Percentiles rank a stretch among this genome's conserved stretches.
Evolutionary conservation across 2,113 vertebrate species (phyloP).

Genomic region (Acanthisitta chloris): DNA sequence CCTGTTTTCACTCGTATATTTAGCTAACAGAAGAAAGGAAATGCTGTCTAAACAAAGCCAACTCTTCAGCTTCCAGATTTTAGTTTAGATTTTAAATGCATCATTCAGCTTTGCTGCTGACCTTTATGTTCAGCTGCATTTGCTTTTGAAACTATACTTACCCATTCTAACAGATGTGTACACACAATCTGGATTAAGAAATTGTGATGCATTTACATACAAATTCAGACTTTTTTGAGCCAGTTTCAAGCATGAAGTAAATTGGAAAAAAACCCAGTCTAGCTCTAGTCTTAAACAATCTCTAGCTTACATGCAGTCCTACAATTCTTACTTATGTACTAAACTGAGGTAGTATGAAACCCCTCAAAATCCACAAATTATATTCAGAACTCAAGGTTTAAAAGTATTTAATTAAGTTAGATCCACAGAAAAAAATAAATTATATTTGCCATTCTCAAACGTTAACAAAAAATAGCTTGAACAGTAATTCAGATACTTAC

Average conservation of each 20-base stretch:
- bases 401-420: neutral
- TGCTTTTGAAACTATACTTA: neutral
- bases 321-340: accelerated
- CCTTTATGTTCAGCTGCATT: neutral
- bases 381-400: neutral
- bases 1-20: neutral
- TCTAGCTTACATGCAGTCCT: neutral
- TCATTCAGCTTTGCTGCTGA: neutral
- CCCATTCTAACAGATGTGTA: neutral
- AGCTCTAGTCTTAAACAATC: too few relatives aligned
- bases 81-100: neutral
- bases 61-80: neutral
- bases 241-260: neutral
- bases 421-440: neutral
- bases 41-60: neutral
- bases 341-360: neutral
- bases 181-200: neutral
- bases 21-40: neutral
- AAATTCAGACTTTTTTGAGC: neutral
- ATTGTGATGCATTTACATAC: neutral
- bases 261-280: too few relatives aligned
- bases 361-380: neutral
- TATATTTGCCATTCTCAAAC: neutral
- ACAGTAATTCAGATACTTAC: slow-evolving; percentile 75
- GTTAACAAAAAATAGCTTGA: neutral